These are phyloP conservation scores for Chelonia mydas DNA, from an alignment of 2,797 vertebrate species.

Conservation along the genomic window DNA sequence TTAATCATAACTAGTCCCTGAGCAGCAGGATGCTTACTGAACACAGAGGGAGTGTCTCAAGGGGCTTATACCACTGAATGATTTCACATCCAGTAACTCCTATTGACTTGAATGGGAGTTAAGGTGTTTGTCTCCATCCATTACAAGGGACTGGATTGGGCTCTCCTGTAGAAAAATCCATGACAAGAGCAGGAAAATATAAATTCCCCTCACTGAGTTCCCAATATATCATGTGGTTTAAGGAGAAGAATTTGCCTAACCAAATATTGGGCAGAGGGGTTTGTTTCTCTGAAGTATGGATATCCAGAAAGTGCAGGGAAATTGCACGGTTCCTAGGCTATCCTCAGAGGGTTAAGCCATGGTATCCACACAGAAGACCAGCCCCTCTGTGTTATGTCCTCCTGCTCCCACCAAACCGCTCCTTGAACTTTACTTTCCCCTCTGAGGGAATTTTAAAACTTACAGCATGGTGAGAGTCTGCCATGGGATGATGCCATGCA, in stretches of 20 bases:
- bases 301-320: not conserved
- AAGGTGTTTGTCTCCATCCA: not conserved
- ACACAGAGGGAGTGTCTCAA: too few relatives aligned
- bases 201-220: not conserved
- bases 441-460: not conserved
- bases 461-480: not conserved
- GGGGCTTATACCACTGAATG: too few relatives aligned
- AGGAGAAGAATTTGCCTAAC: too few relatives aligned
- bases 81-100: too few relatives aligned
- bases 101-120: not conserved
- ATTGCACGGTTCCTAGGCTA: too few relatives aligned
- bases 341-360: too few relatives aligned
- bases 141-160: not conserved
- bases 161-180: not conserved
- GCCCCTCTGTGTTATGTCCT: not conserved
- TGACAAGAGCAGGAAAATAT: not conserved
- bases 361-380: not conserved
- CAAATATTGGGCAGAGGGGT: not conserved
- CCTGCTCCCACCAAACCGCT: not conserved
- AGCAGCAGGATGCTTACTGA: too few relatives aligned
- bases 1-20: too few relatives aligned
- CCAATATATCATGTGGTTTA: not conserved
- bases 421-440: not conserved
- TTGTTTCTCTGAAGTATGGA: not conserved
- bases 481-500: not conserved